Evolutionary conservation across 2,888 invertebrate species (phyloP), one percentile per base, ranked within the genome.

Genomic region (Euclidia mi): DNA sequence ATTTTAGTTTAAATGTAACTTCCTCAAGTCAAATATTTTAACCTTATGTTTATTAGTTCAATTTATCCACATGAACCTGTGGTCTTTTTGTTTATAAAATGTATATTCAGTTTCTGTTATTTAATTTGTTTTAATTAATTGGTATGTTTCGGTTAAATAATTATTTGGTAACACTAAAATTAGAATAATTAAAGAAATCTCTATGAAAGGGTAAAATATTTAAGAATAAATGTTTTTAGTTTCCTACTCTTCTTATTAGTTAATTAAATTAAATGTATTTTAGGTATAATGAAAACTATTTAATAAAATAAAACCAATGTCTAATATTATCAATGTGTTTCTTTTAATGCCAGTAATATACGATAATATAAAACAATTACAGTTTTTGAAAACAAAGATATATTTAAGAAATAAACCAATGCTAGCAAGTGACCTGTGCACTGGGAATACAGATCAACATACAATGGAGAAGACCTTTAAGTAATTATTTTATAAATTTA

Each of bases 71-170:
- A 25, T 29, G n/a, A n/a, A n/a, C n/a, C 25, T 37, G 28, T 69
- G 20, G 20, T 45, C n/a, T 58, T 65, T 66, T 63, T 65, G 62
- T 63, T 70, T 56, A 41, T 51, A 40, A 62, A 56, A 59, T 61
- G 41, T 56, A 55, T 68, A 47, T 69, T 72, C 64, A 66, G 18
- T 57, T 70, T 65, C 59, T 73, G 74, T 73, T 73, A 66, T 40
- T n/a, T n/a, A n/a, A 64, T 64, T 52, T 53, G 61, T 58, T 74
- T 53, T 56, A 66, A 55, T 60, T 56, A 40, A 29, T 42, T 14
- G 15, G 37, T 45, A 41, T 45, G 29, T 40, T 50, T 63, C 3
- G 29, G 52, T 70, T 64, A n/a, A n/a, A n/a, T n/a, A n/a, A 70
- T 63, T 66, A 56, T 50, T 57, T 64, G 50, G 48, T 61, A 42